Percentiles rank a stretch among this genome's conserved stretches.
These are phyloP conservation scores for Loris lydekkerianus DNA, from an alignment of 2,797 vertebrate genomes.

Conservation along the genomic window DNA sequence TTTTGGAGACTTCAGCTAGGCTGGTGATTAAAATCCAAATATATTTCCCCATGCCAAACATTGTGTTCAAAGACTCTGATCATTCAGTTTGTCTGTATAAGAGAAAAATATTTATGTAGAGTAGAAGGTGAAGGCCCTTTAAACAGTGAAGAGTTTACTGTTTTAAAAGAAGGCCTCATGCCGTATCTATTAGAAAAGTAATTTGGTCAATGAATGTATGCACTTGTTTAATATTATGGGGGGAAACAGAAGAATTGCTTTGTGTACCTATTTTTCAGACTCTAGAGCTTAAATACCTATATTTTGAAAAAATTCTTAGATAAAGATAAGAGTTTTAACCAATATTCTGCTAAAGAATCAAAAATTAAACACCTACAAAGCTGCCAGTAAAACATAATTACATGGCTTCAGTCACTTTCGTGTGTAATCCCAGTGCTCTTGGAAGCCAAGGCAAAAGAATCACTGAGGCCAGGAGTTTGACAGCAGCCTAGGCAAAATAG, in stretches of 20 bases:
- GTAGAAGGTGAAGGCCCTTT: background rate
- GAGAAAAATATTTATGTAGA: constrained; percentile 3
- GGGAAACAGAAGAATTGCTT: background rate
- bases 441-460: background rate
- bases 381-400: background rate
- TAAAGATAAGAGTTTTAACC: constrained; percentile 32
- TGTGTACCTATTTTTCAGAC: constrained; percentile 47
- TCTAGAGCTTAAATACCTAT: constrained; percentile 16
- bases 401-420: too few species aligned
- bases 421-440: background rate
- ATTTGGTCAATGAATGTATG: background rate
- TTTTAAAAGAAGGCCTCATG: constrained; percentile 37
- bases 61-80: background rate
- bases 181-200: background rate
- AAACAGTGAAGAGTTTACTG: constrained; percentile 10
- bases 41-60: background rate
- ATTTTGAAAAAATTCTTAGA: constrained; percentile 53
- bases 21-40: background rate
- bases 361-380: background rate
- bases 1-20: background rate
- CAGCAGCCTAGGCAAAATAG: background rate
- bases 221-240: constrained; percentile 13
- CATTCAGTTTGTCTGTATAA: constrained; percentile 18
- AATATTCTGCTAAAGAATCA: constrained; percentile 44
- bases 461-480: background rate